Evolutionary conservation across 2,113 vertebrate genomes (phyloP).

Genomic region (Macaca fascicularis): DNA sequence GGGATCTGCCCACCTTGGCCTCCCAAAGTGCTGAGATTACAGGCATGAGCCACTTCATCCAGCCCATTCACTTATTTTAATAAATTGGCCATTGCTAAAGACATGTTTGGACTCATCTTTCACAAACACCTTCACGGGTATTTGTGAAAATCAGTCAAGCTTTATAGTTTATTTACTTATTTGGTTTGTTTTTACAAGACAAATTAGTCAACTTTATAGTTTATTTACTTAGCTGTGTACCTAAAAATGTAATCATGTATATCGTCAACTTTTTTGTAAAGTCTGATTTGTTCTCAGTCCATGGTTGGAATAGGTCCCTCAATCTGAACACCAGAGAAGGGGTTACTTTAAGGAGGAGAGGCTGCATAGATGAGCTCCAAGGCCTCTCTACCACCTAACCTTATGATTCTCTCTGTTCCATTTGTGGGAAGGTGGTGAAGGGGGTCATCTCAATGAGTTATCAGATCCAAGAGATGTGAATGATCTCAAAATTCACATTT

Average conservation of each 20-base stretch:
- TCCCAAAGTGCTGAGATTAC: no score
- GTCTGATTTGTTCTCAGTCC: background rate
- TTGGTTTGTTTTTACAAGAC: background rate
- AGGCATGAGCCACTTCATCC: no score
- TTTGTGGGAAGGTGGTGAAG: background rate
- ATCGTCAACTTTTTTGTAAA: background rate
- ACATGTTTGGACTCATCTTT: background rate
- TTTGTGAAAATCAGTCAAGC: background rate
- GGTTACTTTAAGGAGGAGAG: background rate
- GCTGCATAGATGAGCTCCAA: background rate
- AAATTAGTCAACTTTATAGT: background rate
- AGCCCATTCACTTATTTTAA: constrained; percentile 27
- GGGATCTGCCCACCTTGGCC: no score
- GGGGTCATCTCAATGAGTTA: background rate
- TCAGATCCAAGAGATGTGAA: background rate
- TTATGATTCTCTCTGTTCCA: background rate
- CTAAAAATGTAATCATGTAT: background rate
- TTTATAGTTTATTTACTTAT: background rate
- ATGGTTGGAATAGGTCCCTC: background rate
- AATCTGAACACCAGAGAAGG: background rate
- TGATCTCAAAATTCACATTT: background rate
- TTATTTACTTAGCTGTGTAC: background rate
- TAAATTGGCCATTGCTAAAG: background rate
- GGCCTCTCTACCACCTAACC: no score
- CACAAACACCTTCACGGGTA: background rate